phyloP scores from a whole-genome alignment of 2,797 vertebrate genomes.

The Rhincodon typus region DNA sequence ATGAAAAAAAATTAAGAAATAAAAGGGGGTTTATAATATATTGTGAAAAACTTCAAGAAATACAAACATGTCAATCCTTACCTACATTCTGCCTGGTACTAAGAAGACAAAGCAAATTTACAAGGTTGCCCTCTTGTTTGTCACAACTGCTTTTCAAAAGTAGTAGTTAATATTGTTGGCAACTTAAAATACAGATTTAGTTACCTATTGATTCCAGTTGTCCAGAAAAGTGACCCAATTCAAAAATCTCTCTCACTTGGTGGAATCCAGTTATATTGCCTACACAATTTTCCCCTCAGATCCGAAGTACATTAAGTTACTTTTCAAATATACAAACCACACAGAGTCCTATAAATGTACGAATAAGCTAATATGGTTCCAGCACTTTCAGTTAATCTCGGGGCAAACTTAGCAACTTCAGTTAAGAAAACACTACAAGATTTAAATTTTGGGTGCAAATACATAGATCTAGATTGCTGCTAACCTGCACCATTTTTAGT shows the following conservation, averaged over 20 bases:
- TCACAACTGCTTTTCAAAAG: not conserved
- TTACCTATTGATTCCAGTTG: not conserved
- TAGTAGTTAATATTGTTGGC: not conserved
- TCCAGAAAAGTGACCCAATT: not conserved
- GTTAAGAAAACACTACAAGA: not conserved
- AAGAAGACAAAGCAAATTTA: too few species aligned
- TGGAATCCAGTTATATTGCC: not conserved
- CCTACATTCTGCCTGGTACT: not conserved
- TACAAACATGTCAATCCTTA: not conserved
- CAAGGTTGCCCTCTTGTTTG: not conserved
- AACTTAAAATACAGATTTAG: not conserved
- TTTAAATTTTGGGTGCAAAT: slow-evolving; percentile 4
- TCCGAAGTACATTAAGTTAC: not conserved
- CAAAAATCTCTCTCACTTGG: not conserved
- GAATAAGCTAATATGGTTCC: not conserved
- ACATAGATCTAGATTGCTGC: not conserved
- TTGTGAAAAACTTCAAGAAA: not conserved
- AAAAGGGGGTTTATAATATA: not conserved
- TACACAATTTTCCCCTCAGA: not conserved
- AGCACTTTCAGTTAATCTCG: not conserved
- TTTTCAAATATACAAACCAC: not conserved
- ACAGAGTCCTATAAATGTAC: not conserved
- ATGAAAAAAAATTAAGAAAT: too few species aligned
- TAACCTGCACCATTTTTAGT: not conserved
- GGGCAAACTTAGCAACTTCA: not conserved